Conservation (phyloP, 2,113 vertebrate species). For the Columba livia region DNA sequence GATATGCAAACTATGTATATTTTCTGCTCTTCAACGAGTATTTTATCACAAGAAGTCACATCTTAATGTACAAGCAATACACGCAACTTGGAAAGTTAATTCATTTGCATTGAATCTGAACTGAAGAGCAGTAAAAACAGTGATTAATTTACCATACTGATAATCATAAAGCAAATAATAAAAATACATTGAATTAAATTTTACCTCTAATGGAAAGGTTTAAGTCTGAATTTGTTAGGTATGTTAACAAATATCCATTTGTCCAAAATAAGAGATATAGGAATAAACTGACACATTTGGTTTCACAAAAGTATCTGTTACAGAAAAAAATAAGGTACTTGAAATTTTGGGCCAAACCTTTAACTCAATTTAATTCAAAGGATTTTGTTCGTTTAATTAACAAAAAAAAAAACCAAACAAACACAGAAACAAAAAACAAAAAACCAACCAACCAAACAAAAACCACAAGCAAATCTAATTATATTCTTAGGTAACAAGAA, state of each 20-base stretch:
- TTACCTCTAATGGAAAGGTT: not conserved
- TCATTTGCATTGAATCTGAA: constrained; percentile 2
- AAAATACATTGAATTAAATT: not conserved
- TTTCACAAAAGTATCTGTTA: not conserved
- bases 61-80: not conserved
- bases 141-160: not conserved
- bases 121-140: not conserved
- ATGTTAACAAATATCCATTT: not conserved
- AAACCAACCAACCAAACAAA: no score
- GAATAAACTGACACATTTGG: not conserved
- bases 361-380: not conserved
- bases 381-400: not conserved
- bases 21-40: not conserved
- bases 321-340: not conserved
- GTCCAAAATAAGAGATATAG: not conserved
- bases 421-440: no score
- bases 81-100: not conserved
- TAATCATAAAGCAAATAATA: not conserved
- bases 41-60: not conserved
- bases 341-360: not conserved
- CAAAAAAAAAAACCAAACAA: no score
- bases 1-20: not conserved
- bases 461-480: not conserved
- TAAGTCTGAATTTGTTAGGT: not conserved
- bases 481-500: not conserved